Base-by-base conservation (phyloP, 1,140 invertebrate species). In the Drosophila lini region DNA sequence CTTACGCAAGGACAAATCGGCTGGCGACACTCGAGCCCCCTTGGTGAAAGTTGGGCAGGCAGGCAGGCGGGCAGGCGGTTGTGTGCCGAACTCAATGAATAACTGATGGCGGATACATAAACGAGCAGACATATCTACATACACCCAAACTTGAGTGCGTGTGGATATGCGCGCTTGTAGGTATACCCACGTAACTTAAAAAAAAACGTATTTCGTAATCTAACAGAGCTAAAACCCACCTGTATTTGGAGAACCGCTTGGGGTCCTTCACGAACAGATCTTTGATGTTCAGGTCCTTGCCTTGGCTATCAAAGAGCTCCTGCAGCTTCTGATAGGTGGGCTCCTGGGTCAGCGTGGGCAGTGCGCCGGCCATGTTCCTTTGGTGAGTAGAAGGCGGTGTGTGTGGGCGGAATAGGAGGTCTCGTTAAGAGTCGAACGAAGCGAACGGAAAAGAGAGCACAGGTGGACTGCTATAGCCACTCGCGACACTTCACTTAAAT, bases 231-330 rank as follows among this genome's bases (percentile, higher is more conserved):
- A 0, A 42, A 32, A 61, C 77, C 89, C 93, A 97, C 97, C 96
- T 97, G 92, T 95, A 96, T 91, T 97, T 97, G 31, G 96, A 93
- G 89, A 98, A 98, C 34, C 97, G 94, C 38, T 95, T 93, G 0
- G 95, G 91, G 93, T 98, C 96, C 77, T 95, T 92, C 70, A 95
- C 93, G 79, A 98, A 98, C 52, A 98, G 91, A 74, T 96, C 93
- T 65, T 94, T 94, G 79, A 98, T 97, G 76, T 96, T 95, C 7
- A 98, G 94, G 79, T 96, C 95, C 3, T 94, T 92, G 10, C 94
- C 95, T 81, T 95, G 95, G 10, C 90, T 89, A 62, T 95, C 93
- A 82, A 95, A 97, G 92, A 95, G 96, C 40, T 95, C 93, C 86
- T 96, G 93, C 22, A 98, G 92, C 88, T 96, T 95, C 80, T 94